Percentiles rank a stretch among this genome's conserved stretches.
Conservation (phyloP, 1,140 invertebrate genomes). For the Diorhabda sublineata region DNA sequence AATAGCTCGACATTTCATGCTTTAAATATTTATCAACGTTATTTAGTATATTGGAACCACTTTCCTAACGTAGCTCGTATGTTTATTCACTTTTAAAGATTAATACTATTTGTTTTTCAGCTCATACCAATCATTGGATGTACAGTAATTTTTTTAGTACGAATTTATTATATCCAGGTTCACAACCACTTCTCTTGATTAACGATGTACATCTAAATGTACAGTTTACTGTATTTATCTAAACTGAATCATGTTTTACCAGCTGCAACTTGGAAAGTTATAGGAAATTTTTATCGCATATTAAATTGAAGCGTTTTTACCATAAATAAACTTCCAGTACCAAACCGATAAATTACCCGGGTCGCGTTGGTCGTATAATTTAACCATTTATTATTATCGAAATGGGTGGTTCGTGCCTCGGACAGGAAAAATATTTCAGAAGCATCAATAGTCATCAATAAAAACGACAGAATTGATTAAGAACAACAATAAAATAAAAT, state of each 20-base stretch:
- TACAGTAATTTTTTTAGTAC: too few species aligned
- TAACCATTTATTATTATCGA: not conserved
- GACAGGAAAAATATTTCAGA: not conserved
- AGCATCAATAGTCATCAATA: not conserved
- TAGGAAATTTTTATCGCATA: slow-evolving; percentile 3
- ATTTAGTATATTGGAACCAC: too few species aligned
- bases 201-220: not conserved
- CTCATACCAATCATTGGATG: too few species aligned
- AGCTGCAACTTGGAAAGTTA: not conserved
- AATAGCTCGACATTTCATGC: too few species aligned
- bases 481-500: not conserved
- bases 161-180: too few species aligned
- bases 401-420: not conserved
- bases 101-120: too few species aligned
- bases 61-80: too few species aligned
- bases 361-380: not conserved
- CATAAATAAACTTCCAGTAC: slow-evolving; percentile 2
- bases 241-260: not conserved
- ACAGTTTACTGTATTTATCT: not conserved
- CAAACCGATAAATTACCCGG: not conserved
- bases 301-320: not conserved
- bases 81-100: too few species aligned
- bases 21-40: too few species aligned
- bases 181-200: too few species aligned
- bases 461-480: not conserved